Percentiles rank a stretch among this genome's conserved stretches.
phyloP scores from a whole-genome alignment of 35 echinoderm and acorn worm genomes.

The Heliocidaris tuberculata region DNA sequence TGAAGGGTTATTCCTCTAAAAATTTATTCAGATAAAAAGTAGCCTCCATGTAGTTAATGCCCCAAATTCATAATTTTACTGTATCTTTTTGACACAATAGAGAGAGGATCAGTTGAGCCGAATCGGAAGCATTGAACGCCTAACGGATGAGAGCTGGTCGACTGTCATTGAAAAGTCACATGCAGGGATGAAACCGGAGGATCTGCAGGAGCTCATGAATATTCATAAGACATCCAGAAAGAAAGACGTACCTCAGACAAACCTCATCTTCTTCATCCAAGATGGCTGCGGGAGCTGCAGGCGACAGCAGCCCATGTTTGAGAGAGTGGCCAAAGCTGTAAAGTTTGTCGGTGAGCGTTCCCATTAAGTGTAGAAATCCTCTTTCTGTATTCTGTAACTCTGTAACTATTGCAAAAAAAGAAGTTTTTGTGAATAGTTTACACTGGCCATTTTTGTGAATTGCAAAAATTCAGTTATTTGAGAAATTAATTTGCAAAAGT shows the following conservation, averaged over 20 bases:
- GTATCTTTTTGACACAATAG: background rate
- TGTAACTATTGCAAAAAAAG: background rate
- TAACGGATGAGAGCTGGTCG: slow-evolving; percentile 65
- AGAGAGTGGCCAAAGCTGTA: slow-evolving; percentile 54
- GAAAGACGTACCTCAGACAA: slow-evolving; percentile 45
- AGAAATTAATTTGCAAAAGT: too few relatives aligned
- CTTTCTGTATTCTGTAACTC: background rate
- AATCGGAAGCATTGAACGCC: background rate
- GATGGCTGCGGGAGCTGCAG: slow-evolving; percentile 72
- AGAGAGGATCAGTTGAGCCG: background rate
- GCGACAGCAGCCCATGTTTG: slow-evolving; percentile 68
- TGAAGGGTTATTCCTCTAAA: background rate
- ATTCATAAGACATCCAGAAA: slow-evolving; percentile 37
- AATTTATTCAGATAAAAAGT: too few relatives aligned
- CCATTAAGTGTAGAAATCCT: background rate
- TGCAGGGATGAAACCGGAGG: background rate
- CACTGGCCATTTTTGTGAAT: background rate
- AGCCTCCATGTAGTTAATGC: too few relatives aligned
- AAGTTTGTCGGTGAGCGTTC: slow-evolving; percentile 63
- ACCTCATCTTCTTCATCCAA: slow-evolving; percentile 73
- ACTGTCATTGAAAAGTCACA: slow-evolving; percentile 65
- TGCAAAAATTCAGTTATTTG: too few relatives aligned
- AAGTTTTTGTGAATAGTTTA: background rate
- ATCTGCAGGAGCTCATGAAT: background rate
- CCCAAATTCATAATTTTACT: too few relatives aligned